Base-by-base conservation (phyloP, 1,140 invertebrate genomes). In the Pseudachorutes palmiensis region DNA sequence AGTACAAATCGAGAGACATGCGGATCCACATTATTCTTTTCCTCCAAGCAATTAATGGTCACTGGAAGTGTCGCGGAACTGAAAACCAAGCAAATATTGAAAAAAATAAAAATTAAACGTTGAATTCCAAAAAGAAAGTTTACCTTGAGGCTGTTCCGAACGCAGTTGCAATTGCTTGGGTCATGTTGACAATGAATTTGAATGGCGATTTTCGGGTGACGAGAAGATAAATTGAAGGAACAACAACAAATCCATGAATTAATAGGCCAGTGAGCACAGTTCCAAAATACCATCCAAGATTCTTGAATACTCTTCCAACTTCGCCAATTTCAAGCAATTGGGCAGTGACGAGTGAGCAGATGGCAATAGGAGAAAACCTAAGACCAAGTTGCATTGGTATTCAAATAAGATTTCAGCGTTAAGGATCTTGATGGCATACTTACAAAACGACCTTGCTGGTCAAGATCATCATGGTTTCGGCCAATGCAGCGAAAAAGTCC, bases 41-140 rank as follows among this genome's bases (percentile, higher is more conserved):
- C 83, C 72, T 86, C 85, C 61, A 87, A 75, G 77, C 84, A 86
- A 16, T 78, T 77, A 73, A 86, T 86, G 14, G 85, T 85, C 29
- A 87, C 78, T 5, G 85, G 85, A 22, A 86, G 76, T 9, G 85
- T 84, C 5, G 85, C 85, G 55, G 84, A 80, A 75, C 83, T 85
- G 70, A 24, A 55, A 55, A 55, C 9, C 9, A n/a, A n/a, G n/a
- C n/a, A n/a, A n/a, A 45, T 12, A 57, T 57, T 57, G 51, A 14
- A 24, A 57, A 57, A n/a, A n/a, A n/a, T n/a, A n/a, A n/a, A 45
- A 45, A 57, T 57, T 57, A 22, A 14, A 24, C 5, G 24, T 45
- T 45, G 9, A 45, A 45, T 45, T 12, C 36, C 19, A 45, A 45
- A 45, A 45, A 12, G 9, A 12, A 45, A 45, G 36, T 45, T 45